Base-by-base conservation (phyloP, 2,888 invertebrate species). In the Nemoura dubitans region DNA sequence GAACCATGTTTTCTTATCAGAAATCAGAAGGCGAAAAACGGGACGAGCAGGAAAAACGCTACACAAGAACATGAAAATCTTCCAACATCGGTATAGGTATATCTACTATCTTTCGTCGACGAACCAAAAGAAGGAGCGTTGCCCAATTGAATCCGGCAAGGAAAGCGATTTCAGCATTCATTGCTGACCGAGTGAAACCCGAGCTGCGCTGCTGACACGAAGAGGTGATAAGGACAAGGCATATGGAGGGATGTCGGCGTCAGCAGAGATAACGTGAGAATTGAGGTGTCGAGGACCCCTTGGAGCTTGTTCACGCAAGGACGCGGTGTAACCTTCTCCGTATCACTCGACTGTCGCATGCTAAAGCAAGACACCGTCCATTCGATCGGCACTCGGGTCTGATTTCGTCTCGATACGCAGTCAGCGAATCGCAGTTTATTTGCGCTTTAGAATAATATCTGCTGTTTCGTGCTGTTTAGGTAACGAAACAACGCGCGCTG, bases 211-310 rank as follows among this genome's bases (percentile, higher is more conserved):
- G 59, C 59, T 59, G 59, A 59, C 59, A 16, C 21, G 59, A 21
- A 3, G 59, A 3, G 59, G 1, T 59, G 59, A 21, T 21, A 10
- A 21, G 59, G 36, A n/a, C n/a, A n/a, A n/a, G n/a, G n/a, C n/a
- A n/a, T n/a, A n/a, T n/a, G n/a, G n/a, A n/a, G n/a, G 1, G 59
- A 59, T 21, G 59, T 59, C 59, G 59, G 59, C 59, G 59, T 59
- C 59, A 59, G 59, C 59, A 59, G 59, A 59, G 59, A 59, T 59
- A 59, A 59, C 59, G 59, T 59, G 59, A 59, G 59, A 59, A 59
- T 59, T 59, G 59, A 59, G 59, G 59, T 16, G 59, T 59, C 59
- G 59, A 59, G 59, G 59, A 59, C 59, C 59, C 14, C 59, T n/a
- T n/a, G n/a, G 59, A 10, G 59, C 59, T 10, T 59, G 10, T 10